A percentile compares a stretch with the other conserved stretches of the same genome.
phyloP scores from a whole-genome alignment of 2,797 vertebrate species.

The Sebastes reedi region DNA sequence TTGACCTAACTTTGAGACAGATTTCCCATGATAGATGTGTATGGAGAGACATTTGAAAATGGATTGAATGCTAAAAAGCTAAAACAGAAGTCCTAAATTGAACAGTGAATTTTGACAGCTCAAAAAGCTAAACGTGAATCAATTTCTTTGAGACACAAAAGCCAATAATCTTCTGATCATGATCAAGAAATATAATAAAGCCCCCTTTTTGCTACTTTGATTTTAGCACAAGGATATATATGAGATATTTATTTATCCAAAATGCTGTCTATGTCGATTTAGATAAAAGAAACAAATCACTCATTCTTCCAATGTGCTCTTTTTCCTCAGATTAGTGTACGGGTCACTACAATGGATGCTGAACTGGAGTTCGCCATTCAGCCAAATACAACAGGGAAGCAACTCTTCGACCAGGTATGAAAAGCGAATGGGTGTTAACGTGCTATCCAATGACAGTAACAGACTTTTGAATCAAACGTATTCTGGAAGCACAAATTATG shows the following conservation, averaged over 20 bases:
- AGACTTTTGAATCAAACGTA: not conserved
- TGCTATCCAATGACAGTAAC: not conserved
- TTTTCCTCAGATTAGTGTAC: conserved; percentile 90
- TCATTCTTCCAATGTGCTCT: not conserved
- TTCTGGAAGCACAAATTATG: not conserved
- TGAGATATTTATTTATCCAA: not conserved
- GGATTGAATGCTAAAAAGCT: too few relatives aligned
- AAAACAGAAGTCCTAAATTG: not conserved
- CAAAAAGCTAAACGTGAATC: not conserved
- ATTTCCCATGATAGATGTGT: not conserved
- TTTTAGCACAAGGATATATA: not conserved
- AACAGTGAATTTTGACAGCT: not conserved
- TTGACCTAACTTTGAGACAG: not conserved
- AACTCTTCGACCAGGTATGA: conserved; percentile 97
- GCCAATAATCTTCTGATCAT: not conserved
- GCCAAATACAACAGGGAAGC: conserved; percentile 97
- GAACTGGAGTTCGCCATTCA: conserved; percentile 99
- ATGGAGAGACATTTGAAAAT: not conserved
- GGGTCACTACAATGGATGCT: conserved; percentile 98
- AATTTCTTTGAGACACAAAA: not conserved
- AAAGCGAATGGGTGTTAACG: not conserved
- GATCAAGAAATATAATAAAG: not conserved
- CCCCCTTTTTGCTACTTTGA: not conserved
- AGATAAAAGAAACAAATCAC: not conserved
- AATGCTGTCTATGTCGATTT: not conserved